A percentile compares a stretch with the other conserved stretches of the same genome.
phyloP scores from a whole-genome alignment of 2,797 vertebrate species.

The Myotis vivesi region DNA sequence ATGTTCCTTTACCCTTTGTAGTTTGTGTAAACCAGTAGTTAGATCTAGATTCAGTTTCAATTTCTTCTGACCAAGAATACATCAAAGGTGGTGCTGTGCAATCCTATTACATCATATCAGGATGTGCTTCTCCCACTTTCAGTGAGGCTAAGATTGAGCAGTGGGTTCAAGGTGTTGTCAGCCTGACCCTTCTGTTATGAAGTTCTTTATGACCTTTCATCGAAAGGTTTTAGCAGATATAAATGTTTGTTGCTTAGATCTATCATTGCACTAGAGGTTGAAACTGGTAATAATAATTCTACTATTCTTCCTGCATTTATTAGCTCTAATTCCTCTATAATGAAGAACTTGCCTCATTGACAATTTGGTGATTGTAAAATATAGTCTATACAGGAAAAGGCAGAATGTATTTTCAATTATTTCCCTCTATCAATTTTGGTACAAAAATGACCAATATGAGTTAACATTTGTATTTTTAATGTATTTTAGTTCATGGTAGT shows the following conservation, averaged over 20 bases:
- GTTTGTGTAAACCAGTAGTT: neutral
- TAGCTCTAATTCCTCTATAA: neutral
- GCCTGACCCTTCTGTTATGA: neutral
- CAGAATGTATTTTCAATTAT: neutral
- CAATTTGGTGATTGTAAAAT: conserved; percentile 27
- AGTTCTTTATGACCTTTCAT: neutral
- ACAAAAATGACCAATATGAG: neutral
- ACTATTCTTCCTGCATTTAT: neutral
- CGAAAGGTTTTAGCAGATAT: neutral
- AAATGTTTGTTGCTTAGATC: conserved; percentile 15
- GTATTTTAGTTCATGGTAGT: neutral
- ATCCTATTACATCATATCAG: neutral
- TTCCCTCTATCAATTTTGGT: neutral
- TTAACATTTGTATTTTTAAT: neutral
- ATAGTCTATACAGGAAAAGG: neutral
- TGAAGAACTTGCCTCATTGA: neutral
- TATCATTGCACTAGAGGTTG: conserved; percentile 15
- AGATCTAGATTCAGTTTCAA: neutral
- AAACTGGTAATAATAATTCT: neutral
- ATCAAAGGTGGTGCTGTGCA: neutral
- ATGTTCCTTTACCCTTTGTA: neutral
- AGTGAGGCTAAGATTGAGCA: neutral
- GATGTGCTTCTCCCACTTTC: neutral
- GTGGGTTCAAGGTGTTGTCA: neutral
- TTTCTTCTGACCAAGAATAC: neutral